Percentiles rank a stretch among this genome's conserved stretches.
These are phyloP conservation scores for Diabrotica balteata DNA, from an alignment of 2,888 invertebrate species.

Conservation along the genomic window DNA sequence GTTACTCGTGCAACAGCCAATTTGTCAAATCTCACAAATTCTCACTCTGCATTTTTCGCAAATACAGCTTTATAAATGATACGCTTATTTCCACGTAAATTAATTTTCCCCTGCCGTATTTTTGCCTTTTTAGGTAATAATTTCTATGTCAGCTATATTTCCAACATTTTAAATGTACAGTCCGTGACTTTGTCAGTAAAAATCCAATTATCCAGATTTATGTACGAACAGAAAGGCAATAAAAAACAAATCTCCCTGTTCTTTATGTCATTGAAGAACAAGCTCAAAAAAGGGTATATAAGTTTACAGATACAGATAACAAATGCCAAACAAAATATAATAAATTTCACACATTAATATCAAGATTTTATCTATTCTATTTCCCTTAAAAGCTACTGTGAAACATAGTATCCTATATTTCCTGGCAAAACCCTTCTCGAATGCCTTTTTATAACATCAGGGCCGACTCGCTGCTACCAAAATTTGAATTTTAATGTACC, in stretches of 20 bases:
- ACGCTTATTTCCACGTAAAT: no score
- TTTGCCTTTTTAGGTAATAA: no score
- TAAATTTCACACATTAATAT: conserved; percentile 29
- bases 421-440: conserved; percentile 24
- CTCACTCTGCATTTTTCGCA: no score
- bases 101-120: no score
- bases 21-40: no score
- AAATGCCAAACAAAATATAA: conserved; percentile 26
- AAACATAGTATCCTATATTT: conserved; percentile 26
- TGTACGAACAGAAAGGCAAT: conserved; percentile 1
- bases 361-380: conserved; percentile 29
- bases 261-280: no score
- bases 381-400: conserved; percentile 28
- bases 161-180: no score
- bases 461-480: conserved; percentile 11
- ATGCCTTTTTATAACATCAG: conserved; percentile 23
- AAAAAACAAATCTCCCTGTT: conserved; percentile 4
- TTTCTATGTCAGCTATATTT: no score
- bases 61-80: no score
- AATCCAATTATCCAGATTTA: background rate
- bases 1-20: no score
- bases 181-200: no score
- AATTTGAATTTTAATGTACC: conserved; percentile 1
- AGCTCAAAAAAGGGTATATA: conserved; percentile 4
- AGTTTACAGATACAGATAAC: conserved; percentile 16